These are phyloP conservation scores for Sternotherus odoratus DNA, from an alignment of 2,797 vertebrate species.

Conservation along the genomic window DNA sequence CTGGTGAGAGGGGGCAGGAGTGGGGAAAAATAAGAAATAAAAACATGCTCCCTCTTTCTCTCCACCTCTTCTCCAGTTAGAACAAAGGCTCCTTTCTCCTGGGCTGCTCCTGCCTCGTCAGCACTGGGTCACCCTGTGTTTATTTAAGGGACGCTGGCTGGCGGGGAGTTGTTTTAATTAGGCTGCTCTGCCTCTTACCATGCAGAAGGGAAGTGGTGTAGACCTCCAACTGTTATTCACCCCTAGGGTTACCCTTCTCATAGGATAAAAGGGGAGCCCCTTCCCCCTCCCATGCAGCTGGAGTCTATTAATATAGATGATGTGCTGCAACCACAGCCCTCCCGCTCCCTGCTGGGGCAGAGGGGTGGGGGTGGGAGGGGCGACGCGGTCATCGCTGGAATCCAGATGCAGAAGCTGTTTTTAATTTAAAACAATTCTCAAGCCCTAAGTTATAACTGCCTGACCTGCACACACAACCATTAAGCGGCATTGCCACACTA, in stretches of 20 bases:
- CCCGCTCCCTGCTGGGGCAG: conserved; percentile 55
- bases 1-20: conserved; percentile 2
- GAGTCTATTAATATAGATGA: conserved; percentile 83
- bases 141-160: conserved; percentile 33
- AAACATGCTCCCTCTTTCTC: conserved; percentile 39
- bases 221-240: conserved; percentile 43
- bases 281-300: conserved; percentile 80
- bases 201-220: conserved; percentile 50
- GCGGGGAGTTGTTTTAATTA: conserved; percentile 52
- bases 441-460: conserved; percentile 41
- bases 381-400: conserved; percentile 76
- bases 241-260: conserved; percentile 36
- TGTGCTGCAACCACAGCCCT: conserved; percentile 77
- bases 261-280: conserved; percentile 39
- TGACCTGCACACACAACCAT: conserved; percentile 8
- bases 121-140: conserved; percentile 18
- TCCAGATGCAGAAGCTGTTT: conserved; percentile 81
- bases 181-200: conserved; percentile 12
- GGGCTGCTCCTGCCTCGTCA: conserved; percentile 17
- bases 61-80: neutral
- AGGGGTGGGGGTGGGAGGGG: conserved; percentile 28
- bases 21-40: conserved; percentile 43
- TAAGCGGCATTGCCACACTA: neutral
- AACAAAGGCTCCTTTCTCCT: conserved; percentile 68
- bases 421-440: conserved; percentile 53